Conservation (phyloP, 2,113 vertebrate species). For the Eulemur macaco region DNA sequence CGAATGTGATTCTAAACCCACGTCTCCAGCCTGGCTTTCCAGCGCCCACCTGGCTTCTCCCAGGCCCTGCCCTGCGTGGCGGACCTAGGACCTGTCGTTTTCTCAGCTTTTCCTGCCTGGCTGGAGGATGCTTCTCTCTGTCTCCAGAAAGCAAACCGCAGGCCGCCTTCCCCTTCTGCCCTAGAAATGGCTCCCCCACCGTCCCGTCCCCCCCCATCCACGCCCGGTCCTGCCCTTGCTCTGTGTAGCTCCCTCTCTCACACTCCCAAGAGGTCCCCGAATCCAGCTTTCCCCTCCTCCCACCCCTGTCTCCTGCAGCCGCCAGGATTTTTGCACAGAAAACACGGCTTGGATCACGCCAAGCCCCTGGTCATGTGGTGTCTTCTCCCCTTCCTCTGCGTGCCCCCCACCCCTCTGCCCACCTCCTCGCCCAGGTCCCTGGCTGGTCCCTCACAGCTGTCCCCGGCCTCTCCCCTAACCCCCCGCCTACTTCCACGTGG, state of each 20-base stretch:
- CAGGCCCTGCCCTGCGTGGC: fast-evolving
- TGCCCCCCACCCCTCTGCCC: fast-evolving
- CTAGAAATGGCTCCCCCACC: background rate
- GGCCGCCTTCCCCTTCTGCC: background rate
- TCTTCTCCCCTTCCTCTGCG: background rate
- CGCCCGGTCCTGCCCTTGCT: background rate
- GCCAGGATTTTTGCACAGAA: background rate
- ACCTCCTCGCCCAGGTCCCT: background rate
- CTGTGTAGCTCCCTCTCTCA: background rate
- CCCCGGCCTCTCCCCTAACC: fast-evolving
- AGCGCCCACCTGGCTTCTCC: fast-evolving
- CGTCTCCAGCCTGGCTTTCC: background rate
- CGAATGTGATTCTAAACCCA: fast-evolving
- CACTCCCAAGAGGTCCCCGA: fast-evolving
- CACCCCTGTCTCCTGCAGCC: fast-evolving
- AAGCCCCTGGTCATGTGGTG: background rate
- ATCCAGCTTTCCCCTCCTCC: background rate
- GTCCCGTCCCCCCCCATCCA: fast-evolving
- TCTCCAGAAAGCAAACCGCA: background rate
- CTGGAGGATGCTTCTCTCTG: background rate
- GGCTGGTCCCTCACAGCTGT: background rate
- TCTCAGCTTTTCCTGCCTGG: background rate
- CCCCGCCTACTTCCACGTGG: background rate
- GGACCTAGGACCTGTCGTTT: fast-evolving
- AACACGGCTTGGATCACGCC: background rate